Percentiles rank a stretch among this genome's conserved stretches.
Conservation (phyloP, 92 coral and sea anemone species). For the Pocillopora grandis region DNA sequence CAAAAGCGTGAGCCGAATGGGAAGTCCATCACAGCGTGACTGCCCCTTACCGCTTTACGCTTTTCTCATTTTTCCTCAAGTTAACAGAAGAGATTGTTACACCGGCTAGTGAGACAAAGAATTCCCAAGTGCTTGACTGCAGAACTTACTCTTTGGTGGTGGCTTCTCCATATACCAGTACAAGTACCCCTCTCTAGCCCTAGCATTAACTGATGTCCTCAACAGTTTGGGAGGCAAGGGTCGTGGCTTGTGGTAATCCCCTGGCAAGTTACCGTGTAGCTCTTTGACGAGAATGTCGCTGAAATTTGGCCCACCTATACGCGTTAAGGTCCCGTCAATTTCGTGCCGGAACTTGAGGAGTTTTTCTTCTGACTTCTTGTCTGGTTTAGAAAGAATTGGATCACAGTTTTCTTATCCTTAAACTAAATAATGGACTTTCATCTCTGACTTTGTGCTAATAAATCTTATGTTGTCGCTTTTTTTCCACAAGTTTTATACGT, state of each 20-base stretch:
- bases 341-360: conserved; percentile 83
- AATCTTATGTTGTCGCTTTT: no score
- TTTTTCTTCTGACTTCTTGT: conserved; percentile 41
- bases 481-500: no score
- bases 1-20: no score
- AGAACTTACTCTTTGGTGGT: conserved; percentile 71
- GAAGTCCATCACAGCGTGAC: no score
- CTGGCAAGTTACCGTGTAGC: conserved; percentile 89
- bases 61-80: no score
- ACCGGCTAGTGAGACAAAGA: no score
- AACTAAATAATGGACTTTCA: not conserved
- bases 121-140: no score
- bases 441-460: no score
- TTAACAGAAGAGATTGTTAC: no score
- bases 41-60: no score
- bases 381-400: conserved; percentile 8
- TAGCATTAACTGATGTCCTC: conserved; percentile 94
- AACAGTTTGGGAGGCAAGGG: conserved; percentile 80
- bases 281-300: conserved; percentile 75
- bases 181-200: conserved; percentile 91
- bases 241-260: conserved; percentile 83
- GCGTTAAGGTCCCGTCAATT: conserved; percentile 83
- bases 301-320: conserved; percentile 84
- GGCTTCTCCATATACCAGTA: conserved; percentile 97
- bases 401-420: not conserved